Evolutionary conservation across 2,113 vertebrate species (phyloP), one percentile per base, ranked within the genome.

Genomic region (Balaeniceps rex): DNA sequence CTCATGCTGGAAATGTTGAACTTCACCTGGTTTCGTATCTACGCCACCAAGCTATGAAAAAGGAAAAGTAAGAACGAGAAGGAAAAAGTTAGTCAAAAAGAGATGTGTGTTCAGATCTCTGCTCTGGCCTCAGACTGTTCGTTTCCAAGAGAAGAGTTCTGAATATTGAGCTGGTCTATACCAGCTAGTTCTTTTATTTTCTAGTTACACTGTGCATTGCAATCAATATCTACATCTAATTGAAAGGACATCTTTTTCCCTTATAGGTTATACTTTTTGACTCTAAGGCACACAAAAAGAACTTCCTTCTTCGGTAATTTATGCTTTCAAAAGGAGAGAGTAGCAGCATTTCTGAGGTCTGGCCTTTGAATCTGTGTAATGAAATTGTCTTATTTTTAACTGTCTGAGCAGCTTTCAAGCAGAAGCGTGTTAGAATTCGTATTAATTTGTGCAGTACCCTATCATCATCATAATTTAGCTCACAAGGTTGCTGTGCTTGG

Each of bases 401-500:
- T 61, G 68, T 61, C 92, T 88, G 95, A 80, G 85, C 93, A 96
- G 81, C 89, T 97, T 61, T 69, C 47, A 92, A 87, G 84, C 90
- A 94, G 79, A 36, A 97, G 84, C 4, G 4, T 82, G 93, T 40
- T 75, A 58, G 65, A 68, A 87, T 51, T 68, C 91, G 61, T 55
- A 90, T 82, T 69, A 54, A 89, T 94, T 77, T 81, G 34, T 77
- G 89, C 95, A 80, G 68, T 57, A 88, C 58, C 91, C 91, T 94
- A 79, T 58, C 83, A 92, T 80, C 93, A 87, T 46, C 92, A 79
- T 40, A 34, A 94, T 77, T 91, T 12, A 83, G 69, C 90, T 88
- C 75, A 60, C 70, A 87, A 92, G 94, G 93, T 87, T 94, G 91
- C 96, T 91, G 93, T 49, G 61, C 85, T 91, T 92, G 94, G 97